Base-by-base conservation (phyloP, 2,888 invertebrate genomes). In the Pyrocoelia pectoralis region DNA sequence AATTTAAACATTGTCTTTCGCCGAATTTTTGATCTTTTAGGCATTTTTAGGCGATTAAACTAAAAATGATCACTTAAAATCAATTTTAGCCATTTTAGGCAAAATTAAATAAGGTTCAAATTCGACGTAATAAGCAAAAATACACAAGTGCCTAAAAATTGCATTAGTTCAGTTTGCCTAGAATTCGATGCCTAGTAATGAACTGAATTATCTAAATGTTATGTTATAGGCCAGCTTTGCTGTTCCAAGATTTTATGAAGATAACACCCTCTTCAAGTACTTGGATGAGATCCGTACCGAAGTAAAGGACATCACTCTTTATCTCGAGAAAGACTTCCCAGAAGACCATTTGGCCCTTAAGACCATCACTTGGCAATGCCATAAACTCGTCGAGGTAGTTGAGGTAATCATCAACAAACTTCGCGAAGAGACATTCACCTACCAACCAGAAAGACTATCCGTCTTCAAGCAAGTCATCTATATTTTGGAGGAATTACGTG, bases 321-420 rank as follows among this genome's bases (percentile, higher is more conserved):
- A 15, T 18, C 17, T 56, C 38, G 33, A 56, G 33, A 33, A 38
- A 10, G 56, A 13, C 14, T 46, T 38, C 33, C 56, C 56, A 13
- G 41, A 51, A 41, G 13, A 40, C 9, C 51, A 51, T 6, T 17
- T 50, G 24, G 40, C 29, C 9, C 1, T 13, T 15, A 38, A 53
- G 19, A 50, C 41, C 28, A 40, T 57, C 13, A 19, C 17, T 15
- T 57, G 57, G 57, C 57, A 57, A 50, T 19, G 50, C 41, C 57
- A 24, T 3, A 50, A 50, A 17, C 50, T 57, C 17, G 40, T 40
- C n/a, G 49, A 40, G 9, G 15, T 12, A 13, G 12, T 57, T 24
- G 57, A 57, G 2, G 18, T n/a, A 9, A 57, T 57, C 57, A 51
- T 57, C 57, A 33, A 38, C 19, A 19, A 15, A 24, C 50, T 57